Conservation (phyloP, 2,797 vertebrate species). For the Florisuga fusca region DNA sequence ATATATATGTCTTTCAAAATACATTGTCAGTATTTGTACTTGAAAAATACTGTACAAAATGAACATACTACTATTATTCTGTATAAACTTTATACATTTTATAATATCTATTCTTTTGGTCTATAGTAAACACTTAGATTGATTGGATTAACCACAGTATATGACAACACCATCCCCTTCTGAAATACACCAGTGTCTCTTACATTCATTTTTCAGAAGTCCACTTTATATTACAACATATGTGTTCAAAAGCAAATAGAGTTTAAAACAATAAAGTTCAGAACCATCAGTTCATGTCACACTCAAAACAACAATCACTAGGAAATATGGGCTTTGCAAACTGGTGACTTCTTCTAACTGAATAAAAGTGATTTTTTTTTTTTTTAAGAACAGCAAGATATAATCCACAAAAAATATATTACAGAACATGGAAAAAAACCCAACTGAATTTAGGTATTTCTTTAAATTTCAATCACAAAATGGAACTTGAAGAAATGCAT, state of each 20-base stretch:
- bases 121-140: slow-evolving; percentile 86
- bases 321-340: slow-evolving; percentile 67
- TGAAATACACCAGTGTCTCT: slow-evolving; percentile 84
- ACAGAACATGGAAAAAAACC: slow-evolving; percentile 52
- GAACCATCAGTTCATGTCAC: slow-evolving; percentile 77
- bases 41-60: slow-evolving; percentile 95
- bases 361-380: slow-evolving; percentile 47
- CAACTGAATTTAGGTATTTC: slow-evolving; percentile 45
- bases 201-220: slow-evolving; percentile 89
- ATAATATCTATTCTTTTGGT: slow-evolving; percentile 88
- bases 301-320: slow-evolving; percentile 73
- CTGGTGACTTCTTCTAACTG: slow-evolving; percentile 63
- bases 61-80: slow-evolving; percentile 87
- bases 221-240: slow-evolving; percentile 77
- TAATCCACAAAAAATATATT: slow-evolving; percentile 77
- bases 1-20: slow-evolving; percentile 91
- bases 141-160: slow-evolving; percentile 90
- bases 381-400: slow-evolving; percentile 65
- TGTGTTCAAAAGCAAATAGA: slow-evolving; percentile 74
- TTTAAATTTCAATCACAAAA: slow-evolving; percentile 42
- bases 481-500: slow-evolving; percentile 55
- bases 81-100: slow-evolving; percentile 91
- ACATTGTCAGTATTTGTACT: slow-evolving; percentile 88
- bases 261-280: slow-evolving; percentile 72
- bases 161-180: slow-evolving; percentile 88